Conservation (phyloP, 2,888 invertebrate species). For the Chalcosyrphus nemorum region DNA sequence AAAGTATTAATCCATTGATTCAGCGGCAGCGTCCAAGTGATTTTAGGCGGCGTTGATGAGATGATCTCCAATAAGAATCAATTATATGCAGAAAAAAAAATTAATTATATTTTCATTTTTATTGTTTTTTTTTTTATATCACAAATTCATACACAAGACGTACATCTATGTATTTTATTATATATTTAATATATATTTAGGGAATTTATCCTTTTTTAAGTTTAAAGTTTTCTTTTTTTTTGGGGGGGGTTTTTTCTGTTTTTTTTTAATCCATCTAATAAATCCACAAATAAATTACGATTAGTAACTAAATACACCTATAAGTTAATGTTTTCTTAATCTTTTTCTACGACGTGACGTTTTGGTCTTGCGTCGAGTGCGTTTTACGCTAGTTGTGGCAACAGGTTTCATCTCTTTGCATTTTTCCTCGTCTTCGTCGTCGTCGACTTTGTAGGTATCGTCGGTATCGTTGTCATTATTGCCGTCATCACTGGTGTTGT, state of each 20-base stretch:
- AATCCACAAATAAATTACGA: constrained; percentile 26
- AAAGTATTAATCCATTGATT: neutral
- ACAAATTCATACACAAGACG: constrained; percentile 57
- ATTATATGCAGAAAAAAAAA: constrained; percentile 41
- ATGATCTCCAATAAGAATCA: constrained; percentile 7
- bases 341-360: neutral
- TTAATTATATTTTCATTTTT: constrained; percentile 34
- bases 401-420: constrained; percentile 11
- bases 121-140: constrained; percentile 58
- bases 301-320: constrained; percentile 39
- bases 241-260: neutral
- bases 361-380: neutral
- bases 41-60: neutral
- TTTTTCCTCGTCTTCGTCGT: constrained; percentile 7
- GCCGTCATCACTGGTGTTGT: neutral
- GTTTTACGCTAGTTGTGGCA: neutral
- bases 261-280: constrained; percentile 6
- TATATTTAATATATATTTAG: constrained; percentile 14
- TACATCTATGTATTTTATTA: constrained; percentile 8
- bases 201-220: neutral
- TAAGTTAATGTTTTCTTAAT: neutral
- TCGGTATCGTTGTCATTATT: constrained; percentile 8
- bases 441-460: neutral
- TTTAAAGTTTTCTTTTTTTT: neutral
- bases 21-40: neutral